Evolutionary conservation across 1,140 invertebrate genomes (phyloP).

Genomic region (Pantala flavescens): DNA sequence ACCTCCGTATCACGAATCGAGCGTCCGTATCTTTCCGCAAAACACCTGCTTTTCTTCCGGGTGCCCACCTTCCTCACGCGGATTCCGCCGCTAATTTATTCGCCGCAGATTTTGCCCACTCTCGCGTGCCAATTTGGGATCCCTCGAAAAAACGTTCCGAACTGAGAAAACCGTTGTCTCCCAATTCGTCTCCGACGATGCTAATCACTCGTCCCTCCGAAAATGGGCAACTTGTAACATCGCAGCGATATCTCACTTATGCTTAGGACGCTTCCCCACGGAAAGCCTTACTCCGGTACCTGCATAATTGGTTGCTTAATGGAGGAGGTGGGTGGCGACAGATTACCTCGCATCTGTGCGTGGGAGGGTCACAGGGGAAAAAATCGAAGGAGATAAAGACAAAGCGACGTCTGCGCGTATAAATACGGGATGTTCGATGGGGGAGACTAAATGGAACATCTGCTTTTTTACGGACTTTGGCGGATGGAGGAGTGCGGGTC

Average conservation of each 20-base stretch:
- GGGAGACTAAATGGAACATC: neutral
- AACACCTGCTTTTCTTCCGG: neutral
- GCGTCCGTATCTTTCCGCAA: neutral
- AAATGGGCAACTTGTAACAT: neutral
- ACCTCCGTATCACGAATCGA: neutral
- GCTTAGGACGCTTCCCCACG: no score
- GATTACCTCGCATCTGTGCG: slow-evolving; percentile 3
- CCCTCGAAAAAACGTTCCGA: neutral
- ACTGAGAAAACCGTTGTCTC: neutral
- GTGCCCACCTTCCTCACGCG: neutral
- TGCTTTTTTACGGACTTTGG: neutral
- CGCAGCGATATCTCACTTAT: neutral
- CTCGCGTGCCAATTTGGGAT: neutral
- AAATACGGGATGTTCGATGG: neutral
- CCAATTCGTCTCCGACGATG: neutral
- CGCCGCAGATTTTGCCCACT: neutral
- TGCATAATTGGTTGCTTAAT: slow-evolving; percentile 10
- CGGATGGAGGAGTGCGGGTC: neutral
- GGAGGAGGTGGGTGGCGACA: neutral
- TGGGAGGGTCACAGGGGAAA: neutral
- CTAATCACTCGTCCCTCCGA: neutral
- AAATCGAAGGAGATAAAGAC: neutral
- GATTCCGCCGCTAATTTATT: slow-evolving; percentile 1
- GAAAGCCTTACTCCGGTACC: neutral
- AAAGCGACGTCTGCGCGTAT: neutral